Evolutionary conservation across 2,888 invertebrate species (phyloP), one percentile per base, ranked within the genome.

Genomic region (Acheta domesticus): DNA sequence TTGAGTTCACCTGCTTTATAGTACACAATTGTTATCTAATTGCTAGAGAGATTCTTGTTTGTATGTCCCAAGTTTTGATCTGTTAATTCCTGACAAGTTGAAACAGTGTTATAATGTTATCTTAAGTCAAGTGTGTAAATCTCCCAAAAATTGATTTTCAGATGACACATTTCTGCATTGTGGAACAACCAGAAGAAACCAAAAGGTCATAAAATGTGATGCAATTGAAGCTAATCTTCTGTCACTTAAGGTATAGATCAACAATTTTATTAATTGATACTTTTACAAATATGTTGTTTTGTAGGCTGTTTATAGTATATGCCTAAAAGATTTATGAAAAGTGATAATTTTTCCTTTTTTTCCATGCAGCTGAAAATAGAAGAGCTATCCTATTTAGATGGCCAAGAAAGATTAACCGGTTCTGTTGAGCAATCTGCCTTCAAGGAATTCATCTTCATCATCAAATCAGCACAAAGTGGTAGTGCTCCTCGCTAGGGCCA

Each of bases 141-240:
- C 8, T 8, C 8, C 36, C 36, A 36, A 36, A 8, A 36, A 8
- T 8, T 36, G 0, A 36, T 80, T 87, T 87, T 11, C 86, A 90
- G 92, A 91, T 1, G 93, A 95, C 82, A 92, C 93, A 82, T 87
- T 97, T 2, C 89, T 97, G 87, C 96, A 97, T 85, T 88, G 85
- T 96, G 80, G 94, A 95, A 79, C 93, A 94, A 84, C 96, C 96
- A 0, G 92, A n/a, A 0, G 92, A 94, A 85, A 92, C 92, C 77
- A 88, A 91, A 5, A 95, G 94, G 1, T 90, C 80, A 91, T 95
- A 74, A 88, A 87, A 74, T 97, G 97, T 84, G 93, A 93, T 81
- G 86, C 89, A n/a, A 91, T 93, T 1, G 89, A 91, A 83, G 90
- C 93, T 48, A 96, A 96, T 87, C 88, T 91, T 85, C 86, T 87